Evolutionary conservation across 1,140 invertebrate species (phyloP).

Genomic region (Melitaea cinxia): DNA sequence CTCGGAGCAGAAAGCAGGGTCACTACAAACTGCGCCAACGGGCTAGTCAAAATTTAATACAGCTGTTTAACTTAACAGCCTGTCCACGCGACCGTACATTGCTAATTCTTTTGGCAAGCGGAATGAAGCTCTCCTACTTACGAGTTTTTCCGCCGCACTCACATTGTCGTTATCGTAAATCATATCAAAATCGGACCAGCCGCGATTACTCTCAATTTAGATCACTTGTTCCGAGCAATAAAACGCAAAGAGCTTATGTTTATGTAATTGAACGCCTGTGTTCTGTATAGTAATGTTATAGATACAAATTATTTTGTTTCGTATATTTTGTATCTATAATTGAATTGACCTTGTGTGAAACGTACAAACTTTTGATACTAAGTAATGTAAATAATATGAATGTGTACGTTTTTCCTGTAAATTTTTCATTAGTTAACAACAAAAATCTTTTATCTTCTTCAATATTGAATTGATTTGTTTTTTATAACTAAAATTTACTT

Average conservation of each 20-base stretch:
- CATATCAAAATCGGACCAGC: slow-evolving; percentile 48
- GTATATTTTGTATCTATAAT: background rate
- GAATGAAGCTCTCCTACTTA: slow-evolving; percentile 46
- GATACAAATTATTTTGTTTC: background rate
- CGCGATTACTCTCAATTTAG: slow-evolving; percentile 34
- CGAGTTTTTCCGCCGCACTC: slow-evolving; percentile 69
- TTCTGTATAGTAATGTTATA: background rate
- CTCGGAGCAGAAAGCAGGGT: too few species aligned
- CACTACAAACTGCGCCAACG: too few species aligned
- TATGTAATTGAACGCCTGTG: slow-evolving; percentile 23
- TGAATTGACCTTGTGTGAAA: background rate
- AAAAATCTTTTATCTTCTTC: too few species aligned
- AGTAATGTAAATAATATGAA: too few species aligned
- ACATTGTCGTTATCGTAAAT: slow-evolving; percentile 70
- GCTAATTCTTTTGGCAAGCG: slow-evolving; percentile 75
- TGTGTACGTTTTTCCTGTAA: too few species aligned
- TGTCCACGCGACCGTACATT: slow-evolving; percentile 42
- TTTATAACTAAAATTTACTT: too few species aligned
- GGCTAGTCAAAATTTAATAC: too few species aligned
- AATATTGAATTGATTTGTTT: too few species aligned
- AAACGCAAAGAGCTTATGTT: slow-evolving; percentile 38
- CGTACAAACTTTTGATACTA: too few species aligned
- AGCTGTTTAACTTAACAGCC: slow-evolving; percentile 27
- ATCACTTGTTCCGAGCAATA: slow-evolving; percentile 40
- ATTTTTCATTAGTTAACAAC: too few species aligned